Conservation (phyloP, 2,113 vertebrate species). For the Archilochus colubris region DNA sequence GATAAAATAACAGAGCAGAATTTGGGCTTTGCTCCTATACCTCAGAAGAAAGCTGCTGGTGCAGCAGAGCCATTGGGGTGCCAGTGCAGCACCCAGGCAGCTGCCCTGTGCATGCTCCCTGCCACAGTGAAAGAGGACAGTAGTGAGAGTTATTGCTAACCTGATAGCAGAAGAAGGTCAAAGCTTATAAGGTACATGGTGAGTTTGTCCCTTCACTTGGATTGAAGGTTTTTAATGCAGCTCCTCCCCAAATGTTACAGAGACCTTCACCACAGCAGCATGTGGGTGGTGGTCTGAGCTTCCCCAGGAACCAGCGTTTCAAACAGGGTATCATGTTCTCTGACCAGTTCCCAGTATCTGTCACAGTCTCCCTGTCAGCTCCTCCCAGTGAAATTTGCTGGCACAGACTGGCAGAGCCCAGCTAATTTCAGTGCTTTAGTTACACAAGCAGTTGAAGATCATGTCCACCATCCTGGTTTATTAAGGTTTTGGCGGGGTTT, state of each 20-base stretch:
- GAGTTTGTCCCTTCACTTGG: neutral
- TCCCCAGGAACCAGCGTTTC: neutral
- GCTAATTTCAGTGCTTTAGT: neutral
- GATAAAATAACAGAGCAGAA: neutral
- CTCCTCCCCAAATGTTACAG: neutral
- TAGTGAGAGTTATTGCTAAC: neutral
- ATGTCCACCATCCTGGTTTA: neutral
- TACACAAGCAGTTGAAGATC: neutral
- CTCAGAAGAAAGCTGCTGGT: accelerated
- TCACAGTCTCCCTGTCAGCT: neutral
- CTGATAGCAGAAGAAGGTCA: neutral
- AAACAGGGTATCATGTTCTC: neutral
- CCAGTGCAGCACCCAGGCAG: neutral
- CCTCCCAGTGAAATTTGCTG: neutral
- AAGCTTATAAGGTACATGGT: neutral
- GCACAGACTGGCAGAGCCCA: neutral
- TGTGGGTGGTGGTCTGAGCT: neutral
- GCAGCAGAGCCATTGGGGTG: neutral
- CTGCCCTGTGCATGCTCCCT: neutral
- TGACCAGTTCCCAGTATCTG: neutral
- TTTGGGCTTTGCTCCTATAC: neutral
- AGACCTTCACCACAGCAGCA: neutral
- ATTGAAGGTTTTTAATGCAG: neutral
- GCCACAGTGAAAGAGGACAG: neutral
- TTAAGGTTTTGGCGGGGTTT: neutral